Percentiles rank a stretch among this genome's conserved stretches.
phyloP scores from a whole-genome alignment of 2,113 vertebrate genomes.

The Oostethus manadensis region DNA sequence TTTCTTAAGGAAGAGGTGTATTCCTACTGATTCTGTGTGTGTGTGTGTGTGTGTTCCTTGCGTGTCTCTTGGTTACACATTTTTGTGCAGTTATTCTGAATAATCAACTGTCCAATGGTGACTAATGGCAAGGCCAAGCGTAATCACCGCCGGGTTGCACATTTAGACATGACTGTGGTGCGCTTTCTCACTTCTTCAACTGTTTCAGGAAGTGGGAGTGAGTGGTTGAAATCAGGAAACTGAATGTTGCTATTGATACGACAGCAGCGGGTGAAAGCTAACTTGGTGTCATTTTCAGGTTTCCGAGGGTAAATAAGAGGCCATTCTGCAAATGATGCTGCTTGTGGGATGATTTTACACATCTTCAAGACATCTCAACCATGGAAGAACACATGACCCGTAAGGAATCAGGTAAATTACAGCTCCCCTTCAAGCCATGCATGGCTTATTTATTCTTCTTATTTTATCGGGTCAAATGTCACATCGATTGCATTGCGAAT shows the following conservation, averaged over 20 bases:
- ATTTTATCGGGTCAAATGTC: background rate
- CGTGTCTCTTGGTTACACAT: background rate
- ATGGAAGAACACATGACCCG: constrained; percentile 49
- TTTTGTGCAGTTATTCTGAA: background rate
- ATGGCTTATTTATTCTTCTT: background rate
- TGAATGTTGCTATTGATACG: constrained; percentile 64
- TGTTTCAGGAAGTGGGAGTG: constrained; percentile 74
- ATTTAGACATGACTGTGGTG: constrained; percentile 18
- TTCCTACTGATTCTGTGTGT: background rate
- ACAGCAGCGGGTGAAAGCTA: constrained; percentile 32
- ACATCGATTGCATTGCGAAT: background rate
- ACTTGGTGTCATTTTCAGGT: constrained; percentile 8
- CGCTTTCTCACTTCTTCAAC: constrained; percentile 59
- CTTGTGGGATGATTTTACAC: constrained; percentile 22
- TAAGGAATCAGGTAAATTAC: constrained; percentile 45
- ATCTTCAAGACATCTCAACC: constrained; percentile 17
- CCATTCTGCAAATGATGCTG: constrained; percentile 22
- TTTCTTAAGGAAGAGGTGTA: constrained; percentile 48
- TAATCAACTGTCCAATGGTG: background rate
- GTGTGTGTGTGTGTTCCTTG: background rate
- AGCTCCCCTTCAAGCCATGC: background rate
- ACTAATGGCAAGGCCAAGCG: background rate
- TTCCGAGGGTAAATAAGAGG: background rate
- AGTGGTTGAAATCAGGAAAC: constrained; percentile 72
- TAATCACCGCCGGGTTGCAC: constrained; percentile 6